phyloP scores from a whole-genome alignment of 30 jellyfish, hydroid and myxozoan species.

The Aurelia sp. region DNA sequence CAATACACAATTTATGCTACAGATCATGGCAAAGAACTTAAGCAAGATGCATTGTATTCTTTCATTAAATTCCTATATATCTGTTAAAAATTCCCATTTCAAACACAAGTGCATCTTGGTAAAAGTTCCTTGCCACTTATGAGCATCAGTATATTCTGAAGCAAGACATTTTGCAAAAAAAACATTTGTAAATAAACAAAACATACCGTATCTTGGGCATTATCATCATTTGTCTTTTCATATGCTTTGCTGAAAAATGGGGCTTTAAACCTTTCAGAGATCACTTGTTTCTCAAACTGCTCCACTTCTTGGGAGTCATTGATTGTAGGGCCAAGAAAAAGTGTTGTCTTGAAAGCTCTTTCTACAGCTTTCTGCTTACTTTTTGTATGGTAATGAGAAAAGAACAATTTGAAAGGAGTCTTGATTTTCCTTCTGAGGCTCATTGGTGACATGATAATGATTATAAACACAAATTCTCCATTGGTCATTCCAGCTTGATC shows the following conservation, averaged over 20 bases:
- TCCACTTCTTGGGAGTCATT: not conserved
- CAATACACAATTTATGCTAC: no score
- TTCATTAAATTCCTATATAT: no score
- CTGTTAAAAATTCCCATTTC: no score
- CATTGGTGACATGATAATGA: constrained; percentile 49
- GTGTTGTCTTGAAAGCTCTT: constrained; percentile 45
- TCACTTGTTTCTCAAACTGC: constrained; percentile 11
- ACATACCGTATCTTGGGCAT: no score
- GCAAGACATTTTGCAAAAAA: no score
- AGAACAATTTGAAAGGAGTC: constrained; percentile 62
- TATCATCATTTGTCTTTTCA: not conserved
- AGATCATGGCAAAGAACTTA: no score
- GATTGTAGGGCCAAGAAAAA: constrained; percentile 63
- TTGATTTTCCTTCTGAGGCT: constrained; percentile 12
- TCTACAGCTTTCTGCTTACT: constrained; percentile 11
- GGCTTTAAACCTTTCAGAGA: constrained; percentile 21
- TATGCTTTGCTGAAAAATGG: constrained; percentile 46
- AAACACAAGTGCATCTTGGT: no score
- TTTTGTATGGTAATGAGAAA: constrained; percentile 31
- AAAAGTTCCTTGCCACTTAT: no score
- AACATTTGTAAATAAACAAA: no score
- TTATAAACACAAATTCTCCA: constrained; percentile 64
- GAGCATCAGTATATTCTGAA: no score
- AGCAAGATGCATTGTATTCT: no score
- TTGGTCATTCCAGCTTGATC: constrained; percentile 42